Evolutionary conservation across 2,888 invertebrate genomes (phyloP).

Genomic region (Acholoe squamosa): DNA sequence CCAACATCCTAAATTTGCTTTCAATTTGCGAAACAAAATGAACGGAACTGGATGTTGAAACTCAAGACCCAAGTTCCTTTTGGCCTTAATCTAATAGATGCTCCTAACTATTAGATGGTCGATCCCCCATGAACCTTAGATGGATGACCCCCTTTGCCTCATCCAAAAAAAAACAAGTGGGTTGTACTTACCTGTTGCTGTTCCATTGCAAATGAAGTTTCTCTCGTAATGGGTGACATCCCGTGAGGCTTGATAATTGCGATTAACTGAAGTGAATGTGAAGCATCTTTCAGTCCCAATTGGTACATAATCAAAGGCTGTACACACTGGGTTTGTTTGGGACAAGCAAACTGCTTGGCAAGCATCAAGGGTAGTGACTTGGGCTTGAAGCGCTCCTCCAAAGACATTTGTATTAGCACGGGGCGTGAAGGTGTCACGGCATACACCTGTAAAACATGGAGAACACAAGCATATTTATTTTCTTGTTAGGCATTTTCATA

Average conservation of each 20-base stretch:
- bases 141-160: no score
- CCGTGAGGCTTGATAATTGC: not conserved
- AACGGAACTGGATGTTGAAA: no score
- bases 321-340: not conserved
- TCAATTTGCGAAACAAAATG: no score
- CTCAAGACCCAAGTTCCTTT: no score
- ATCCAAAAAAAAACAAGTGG: no score
- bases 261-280: not conserved
- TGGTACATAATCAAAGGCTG: constrained; percentile 28
- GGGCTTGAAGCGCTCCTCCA: not conserved
- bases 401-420: not conserved
- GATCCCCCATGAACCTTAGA: no score
- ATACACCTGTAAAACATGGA: not conserved
- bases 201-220: constrained; percentile 26
- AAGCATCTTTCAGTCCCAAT: not conserved
- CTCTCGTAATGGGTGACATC: not conserved
- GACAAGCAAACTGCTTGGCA: constrained; percentile 14
- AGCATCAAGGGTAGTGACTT: not conserved
- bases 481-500: no score
- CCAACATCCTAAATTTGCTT: no score
- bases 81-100: no score
- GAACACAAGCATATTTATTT: no score
- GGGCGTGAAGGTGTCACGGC: constrained; percentile 32
- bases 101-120: no score
- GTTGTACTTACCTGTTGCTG: not conserved